phyloP scores from a whole-genome alignment of 30 jellyfish, hydroid and myxozoan genomes.

The Catostylus mosaicus region DNA sequence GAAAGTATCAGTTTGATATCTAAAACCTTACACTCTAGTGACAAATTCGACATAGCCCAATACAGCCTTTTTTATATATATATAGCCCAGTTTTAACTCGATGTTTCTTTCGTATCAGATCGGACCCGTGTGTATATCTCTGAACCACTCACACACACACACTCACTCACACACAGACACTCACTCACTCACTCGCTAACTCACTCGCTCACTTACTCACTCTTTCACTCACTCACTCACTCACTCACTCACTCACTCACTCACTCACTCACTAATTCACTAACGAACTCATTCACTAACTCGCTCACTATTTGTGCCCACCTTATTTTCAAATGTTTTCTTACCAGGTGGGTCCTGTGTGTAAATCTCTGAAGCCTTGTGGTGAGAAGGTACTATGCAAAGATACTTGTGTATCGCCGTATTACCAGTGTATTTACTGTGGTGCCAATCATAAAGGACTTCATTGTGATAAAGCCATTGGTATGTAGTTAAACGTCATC shows the following conservation, averaged over 20 bases:
- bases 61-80: too few relatives aligned
- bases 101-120: too few relatives aligned
- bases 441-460: slow-evolving; percentile 3
- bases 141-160: too few relatives aligned
- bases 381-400: slow-evolving; percentile 6
- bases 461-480: slow-evolving; percentile 31
- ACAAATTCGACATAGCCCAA: too few relatives aligned
- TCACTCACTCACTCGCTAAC: too few relatives aligned
- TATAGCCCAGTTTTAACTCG: too few relatives aligned
- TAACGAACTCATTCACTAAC: not conserved
- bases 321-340: too few relatives aligned
- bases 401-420: slow-evolving; percentile 23
- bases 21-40: too few relatives aligned
- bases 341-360: slow-evolving; percentile 14
- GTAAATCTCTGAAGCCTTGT: slow-evolving; percentile 23
- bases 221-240: not conserved
- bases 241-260: not conserved
- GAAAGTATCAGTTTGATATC: too few relatives aligned
- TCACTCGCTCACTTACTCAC: not conserved
- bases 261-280: not conserved
- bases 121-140: too few relatives aligned
- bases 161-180: too few relatives aligned
- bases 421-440: slow-evolving; percentile 17
- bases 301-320: not conserved
- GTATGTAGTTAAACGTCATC: too few relatives aligned